Evolutionary conservation across 2,888 invertebrate species (phyloP), one percentile per base, ranked within the genome.

Genomic region (Stenurella melanura): DNA sequence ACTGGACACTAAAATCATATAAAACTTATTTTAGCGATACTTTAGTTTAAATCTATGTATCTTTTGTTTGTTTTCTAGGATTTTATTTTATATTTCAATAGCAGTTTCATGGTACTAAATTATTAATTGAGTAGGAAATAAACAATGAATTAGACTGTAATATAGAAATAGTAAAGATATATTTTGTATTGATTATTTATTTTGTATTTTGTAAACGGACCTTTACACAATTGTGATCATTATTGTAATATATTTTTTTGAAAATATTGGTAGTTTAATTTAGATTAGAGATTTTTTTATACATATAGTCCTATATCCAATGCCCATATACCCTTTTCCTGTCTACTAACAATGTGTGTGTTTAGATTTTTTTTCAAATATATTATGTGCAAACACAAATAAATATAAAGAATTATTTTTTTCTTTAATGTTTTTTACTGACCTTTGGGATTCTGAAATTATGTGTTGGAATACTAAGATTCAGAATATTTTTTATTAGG

Each of bases 301-400:
- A 54, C 11, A 19, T 30, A 61, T 21, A 54, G 5, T 58, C 56
- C 60, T 60, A 70, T 66, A 66, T 73, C 34, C 63, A 12, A 18
- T 19, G 42, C 54, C 71, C 70, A 57, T 26, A 42, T 56, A 42
- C 80, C 76, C 57, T 6, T 12, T 73, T 81, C 81, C 82, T 74
- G 34, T 77, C 80, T 78, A 84, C 83, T 84, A 83, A 83, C 81
- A 73, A 71, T 73, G 73, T 81, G 80, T 83, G 81, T 81, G 81
- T 82, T 72, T 80, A 77, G 60, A 70, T 60, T 78, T 77, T 78
- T n/a, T 80, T 76, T 21, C 19, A 38, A 67, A 11, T 42, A 21
- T 77, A 56, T 74, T 61, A 58, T 75, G 73, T 73, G 34, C 78
- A 80, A 79, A 80, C 79, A 79, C 76, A 78, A 79, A 66, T 69